Evolutionary conservation across 2,113 vertebrate genomes (phyloP).

Genomic region (Genyomyrus donnyi): DNA sequence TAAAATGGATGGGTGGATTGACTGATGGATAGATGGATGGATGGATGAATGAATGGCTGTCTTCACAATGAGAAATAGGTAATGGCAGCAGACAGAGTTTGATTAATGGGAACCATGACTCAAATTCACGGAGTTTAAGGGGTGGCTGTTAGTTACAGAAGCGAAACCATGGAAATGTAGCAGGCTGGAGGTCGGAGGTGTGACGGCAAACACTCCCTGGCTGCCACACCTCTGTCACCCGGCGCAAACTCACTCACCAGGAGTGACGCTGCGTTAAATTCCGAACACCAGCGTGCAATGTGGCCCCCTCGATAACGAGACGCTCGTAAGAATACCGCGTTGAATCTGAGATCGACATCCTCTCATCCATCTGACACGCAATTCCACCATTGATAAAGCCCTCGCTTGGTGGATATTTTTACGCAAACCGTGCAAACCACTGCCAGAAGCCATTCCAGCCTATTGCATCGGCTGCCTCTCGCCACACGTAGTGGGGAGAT

Average conservation of each 20-base stretch:
- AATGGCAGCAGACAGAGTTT: neutral
- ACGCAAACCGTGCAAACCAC: neutral
- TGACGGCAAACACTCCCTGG: neutral
- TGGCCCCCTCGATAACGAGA: neutral
- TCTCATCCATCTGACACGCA: neutral
- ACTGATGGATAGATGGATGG: neutral
- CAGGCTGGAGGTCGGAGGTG: neutral
- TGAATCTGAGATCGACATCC: neutral
- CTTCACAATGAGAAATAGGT: neutral
- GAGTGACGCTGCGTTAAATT: neutral
- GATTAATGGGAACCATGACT: neutral
- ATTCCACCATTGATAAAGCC: neutral
- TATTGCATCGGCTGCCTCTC: neutral
- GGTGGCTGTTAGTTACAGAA: neutral
- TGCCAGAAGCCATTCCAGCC: neutral
- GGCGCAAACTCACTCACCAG: neutral
- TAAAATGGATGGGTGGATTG: neutral
- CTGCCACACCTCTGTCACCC: neutral
- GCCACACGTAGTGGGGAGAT: neutral
- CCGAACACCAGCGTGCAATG: neutral
- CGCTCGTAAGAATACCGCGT: neutral
- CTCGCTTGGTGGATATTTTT: neutral
- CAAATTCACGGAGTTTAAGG: neutral
- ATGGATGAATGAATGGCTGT: neutral
- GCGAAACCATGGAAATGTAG: neutral